Evolutionary conservation across 2,113 vertebrate genomes (phyloP).

Genomic region (Pelecanoides urinatrix): DNA sequence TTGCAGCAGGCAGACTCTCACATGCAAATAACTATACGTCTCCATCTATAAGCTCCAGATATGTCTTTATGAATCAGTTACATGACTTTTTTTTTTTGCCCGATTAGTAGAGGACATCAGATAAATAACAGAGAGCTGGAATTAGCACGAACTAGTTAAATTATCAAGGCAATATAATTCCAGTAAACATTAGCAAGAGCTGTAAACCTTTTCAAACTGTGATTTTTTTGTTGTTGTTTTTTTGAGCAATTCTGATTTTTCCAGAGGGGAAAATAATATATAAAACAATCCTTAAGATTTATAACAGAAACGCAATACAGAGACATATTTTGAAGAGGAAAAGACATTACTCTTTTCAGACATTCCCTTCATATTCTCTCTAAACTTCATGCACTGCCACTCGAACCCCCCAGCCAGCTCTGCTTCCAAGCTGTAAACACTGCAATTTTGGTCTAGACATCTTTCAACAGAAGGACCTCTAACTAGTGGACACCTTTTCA

Average conservation of each 20-base stretch:
- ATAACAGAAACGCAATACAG: background rate
- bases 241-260: background rate
- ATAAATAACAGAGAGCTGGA: background rate
- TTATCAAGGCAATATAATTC: background rate
- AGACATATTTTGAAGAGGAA: background rate
- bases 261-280: background rate
- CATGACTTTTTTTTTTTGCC: too few relatives aligned
- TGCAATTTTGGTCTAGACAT: background rate
- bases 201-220: background rate
- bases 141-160: background rate
- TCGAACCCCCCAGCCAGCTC: background rate
- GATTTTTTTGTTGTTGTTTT: background rate
- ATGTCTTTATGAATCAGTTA: background rate
- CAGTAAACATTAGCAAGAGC: background rate
- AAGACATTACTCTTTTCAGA: background rate
- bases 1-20: background rate
- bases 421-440: conserved; percentile 22
- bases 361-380: background rate
- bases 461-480: background rate
- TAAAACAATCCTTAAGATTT: background rate
- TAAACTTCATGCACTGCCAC: background rate
- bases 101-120: background rate
- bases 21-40: background rate
- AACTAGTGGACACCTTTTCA: conserved; percentile 6
- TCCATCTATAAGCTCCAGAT: background rate